Evolutionary conservation across 1,140 invertebrate genomes (phyloP).

Genomic region (Chlorops oryzae): DNA sequence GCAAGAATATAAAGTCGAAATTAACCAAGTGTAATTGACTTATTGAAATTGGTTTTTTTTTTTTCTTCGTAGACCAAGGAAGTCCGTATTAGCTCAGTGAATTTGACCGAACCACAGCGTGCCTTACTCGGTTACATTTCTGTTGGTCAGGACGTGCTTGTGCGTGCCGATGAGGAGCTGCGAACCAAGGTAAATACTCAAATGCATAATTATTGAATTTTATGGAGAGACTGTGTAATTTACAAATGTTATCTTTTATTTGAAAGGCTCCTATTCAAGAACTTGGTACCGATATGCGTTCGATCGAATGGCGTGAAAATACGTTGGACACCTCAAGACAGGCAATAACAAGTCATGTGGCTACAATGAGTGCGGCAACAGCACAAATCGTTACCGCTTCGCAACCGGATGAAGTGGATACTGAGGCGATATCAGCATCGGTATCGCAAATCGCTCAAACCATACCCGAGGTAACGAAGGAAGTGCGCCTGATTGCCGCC

Average conservation of each 20-base stretch:
- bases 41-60: conserved; percentile 1
- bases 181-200: conserved; percentile 50
- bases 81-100: conserved; percentile 73
- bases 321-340: conserved; percentile 94
- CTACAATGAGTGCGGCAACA: conserved; percentile 98
- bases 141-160: conserved; percentile 77
- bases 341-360: conserved; percentile 91
- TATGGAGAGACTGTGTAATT: not conserved
- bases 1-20: not conserved
- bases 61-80: conserved; percentile 65
- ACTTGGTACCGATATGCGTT: conserved; percentile 76
- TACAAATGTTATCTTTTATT: not conserved
- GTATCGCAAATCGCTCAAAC: conserved; percentile 96
- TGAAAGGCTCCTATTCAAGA: conserved; percentile 68
- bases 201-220: not conserved
- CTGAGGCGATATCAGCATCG: conserved; percentile 91
- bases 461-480: conserved; percentile 92
- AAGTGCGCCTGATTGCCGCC: conserved; percentile 89
- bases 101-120: conserved; percentile 79
- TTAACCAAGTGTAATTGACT: conserved; percentile 1
- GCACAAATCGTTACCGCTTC: conserved; percentile 89
- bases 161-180: conserved; percentile 76
- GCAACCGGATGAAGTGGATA: conserved; percentile 77
- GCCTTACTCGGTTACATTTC: conserved; percentile 86
- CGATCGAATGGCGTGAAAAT: conserved; percentile 88